These are phyloP conservation scores for Holothuria leucospilota DNA, from an alignment of 53 echinoderm and acorn worm species.

Conservation along the genomic window DNA sequence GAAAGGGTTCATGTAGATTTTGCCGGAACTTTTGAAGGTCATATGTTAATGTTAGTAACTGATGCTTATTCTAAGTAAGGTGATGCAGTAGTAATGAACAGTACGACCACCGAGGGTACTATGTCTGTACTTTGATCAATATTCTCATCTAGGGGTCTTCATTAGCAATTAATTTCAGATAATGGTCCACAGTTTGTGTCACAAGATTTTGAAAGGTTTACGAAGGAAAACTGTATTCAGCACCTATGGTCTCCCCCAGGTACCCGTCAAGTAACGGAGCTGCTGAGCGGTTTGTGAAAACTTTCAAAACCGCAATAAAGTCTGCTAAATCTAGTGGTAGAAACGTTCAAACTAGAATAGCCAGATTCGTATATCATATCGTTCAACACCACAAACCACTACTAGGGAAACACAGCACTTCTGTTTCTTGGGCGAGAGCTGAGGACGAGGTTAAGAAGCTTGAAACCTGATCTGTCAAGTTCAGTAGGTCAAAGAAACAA, in stretches of 20 bases:
- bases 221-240: constrained; percentile 17
- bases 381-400: constrained; percentile 8
- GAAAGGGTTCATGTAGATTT: constrained; percentile 46
- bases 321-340: too few relatives aligned
- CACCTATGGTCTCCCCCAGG: constrained; percentile 30
- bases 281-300: too few relatives aligned
- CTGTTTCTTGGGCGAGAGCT: constrained; percentile 12
- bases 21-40: constrained; percentile 44
- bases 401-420: constrained; percentile 26
- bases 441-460: background rate
- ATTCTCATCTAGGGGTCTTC: constrained; percentile 42
- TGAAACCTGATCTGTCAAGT: background rate
- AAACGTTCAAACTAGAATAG: constrained; percentile 1
- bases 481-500: background rate
- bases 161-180: constrained; percentile 32
- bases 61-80: constrained; percentile 76
- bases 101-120: constrained; percentile 48
- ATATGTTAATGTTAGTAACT: constrained; percentile 68
- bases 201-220: constrained; percentile 4
- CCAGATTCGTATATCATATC: constrained; percentile 30
- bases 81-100: constrained; percentile 58
- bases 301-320: too few relatives aligned
- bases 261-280: too few relatives aligned
- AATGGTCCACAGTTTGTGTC: constrained; percentile 34
- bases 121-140: constrained; percentile 1